Conservation (phyloP, 2,113 vertebrate genomes). For the Mohoua ochrocephala region DNA sequence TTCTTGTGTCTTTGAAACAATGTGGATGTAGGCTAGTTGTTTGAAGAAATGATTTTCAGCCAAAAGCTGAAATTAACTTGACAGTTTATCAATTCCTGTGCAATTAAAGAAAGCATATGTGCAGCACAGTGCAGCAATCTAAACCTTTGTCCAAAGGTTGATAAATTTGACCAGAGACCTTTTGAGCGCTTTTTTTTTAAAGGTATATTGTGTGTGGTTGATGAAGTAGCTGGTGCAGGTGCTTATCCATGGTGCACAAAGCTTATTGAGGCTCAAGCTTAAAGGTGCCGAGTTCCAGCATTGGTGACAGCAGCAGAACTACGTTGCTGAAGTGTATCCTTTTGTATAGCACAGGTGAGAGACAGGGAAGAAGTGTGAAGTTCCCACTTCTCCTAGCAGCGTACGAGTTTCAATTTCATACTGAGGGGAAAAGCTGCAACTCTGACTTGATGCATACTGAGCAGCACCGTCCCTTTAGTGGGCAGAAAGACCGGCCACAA, state of each 20-base stretch:
- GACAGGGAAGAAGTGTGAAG: not conserved
- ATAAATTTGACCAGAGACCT: not conserved
- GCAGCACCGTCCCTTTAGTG: fast-evolving
- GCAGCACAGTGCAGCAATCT: not conserved
- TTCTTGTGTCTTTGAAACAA: not conserved
- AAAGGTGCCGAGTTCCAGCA: not conserved
- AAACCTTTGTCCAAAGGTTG: not conserved
- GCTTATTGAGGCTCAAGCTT: not conserved
- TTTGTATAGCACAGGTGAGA: not conserved
- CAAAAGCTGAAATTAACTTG: not conserved
- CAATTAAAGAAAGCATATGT: not conserved
- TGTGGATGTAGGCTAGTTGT: not conserved
- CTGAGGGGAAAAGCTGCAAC: not conserved
- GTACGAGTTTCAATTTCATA: fast-evolving
- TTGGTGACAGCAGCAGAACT: not conserved
- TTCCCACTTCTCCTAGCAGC: not conserved
- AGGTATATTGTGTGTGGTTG: fast-evolving
- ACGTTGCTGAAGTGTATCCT: not conserved
- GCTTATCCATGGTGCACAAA: not conserved
- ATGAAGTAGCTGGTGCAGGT: not conserved
- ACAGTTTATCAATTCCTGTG: not conserved
- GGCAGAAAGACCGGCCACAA: not conserved
- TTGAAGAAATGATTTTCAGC: not conserved
- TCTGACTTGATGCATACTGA: not conserved
- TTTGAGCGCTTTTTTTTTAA: not conserved